Base-by-base conservation (phyloP, 2,797 vertebrate genomes). In the Cossypha polioptera region DNA sequence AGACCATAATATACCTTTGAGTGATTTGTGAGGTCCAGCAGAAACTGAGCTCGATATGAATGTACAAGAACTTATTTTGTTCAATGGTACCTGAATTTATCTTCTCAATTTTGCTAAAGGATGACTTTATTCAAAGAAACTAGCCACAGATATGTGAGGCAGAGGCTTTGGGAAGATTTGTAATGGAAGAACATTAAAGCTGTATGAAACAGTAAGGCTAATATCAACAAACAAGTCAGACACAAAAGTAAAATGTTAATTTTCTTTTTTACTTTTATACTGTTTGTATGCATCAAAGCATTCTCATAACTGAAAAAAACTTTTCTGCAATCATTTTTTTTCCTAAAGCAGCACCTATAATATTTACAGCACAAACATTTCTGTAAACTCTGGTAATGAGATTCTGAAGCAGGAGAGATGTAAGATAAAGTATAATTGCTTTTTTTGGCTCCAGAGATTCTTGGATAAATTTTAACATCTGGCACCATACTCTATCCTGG, bases 401-500 rank as follows among this genome's bases (percentile, higher is more conserved):
- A 89, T 95, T 94, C 89, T 53, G 75, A 80, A 96, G 74, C 55
- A 63, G 35, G 66, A 96, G 87, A 95, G 65, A 81, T 73, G 81
- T 89, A 94, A 66, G 92, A 74, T 90, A 50, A 88, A 31, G 7
- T 58, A 77, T 95, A 95, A 97, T 94, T 95, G 72, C 78, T 67
- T 94, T 93, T 92, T 43, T 16, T 68, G 13, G 76, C 92, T 94
- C 77, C 53, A 65, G 95, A 95, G 95, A 82, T 74, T 68, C 53
- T 85, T 84, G 22, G 86, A 88, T 88, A 87, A 93, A 65, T 95
- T 83, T 86, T 88, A 87, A 90, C 92, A 90, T 92, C 80, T 96
- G 94, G 54, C 43, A 57, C 5, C 14, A 63, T 55, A 26, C 29
- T 74, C 7, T 48, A 26, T 31, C 33, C 48, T 81, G n/a, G 42